Conservation (phyloP, 2,797 vertebrate genomes). For the Monodelphis domestica region DNA sequence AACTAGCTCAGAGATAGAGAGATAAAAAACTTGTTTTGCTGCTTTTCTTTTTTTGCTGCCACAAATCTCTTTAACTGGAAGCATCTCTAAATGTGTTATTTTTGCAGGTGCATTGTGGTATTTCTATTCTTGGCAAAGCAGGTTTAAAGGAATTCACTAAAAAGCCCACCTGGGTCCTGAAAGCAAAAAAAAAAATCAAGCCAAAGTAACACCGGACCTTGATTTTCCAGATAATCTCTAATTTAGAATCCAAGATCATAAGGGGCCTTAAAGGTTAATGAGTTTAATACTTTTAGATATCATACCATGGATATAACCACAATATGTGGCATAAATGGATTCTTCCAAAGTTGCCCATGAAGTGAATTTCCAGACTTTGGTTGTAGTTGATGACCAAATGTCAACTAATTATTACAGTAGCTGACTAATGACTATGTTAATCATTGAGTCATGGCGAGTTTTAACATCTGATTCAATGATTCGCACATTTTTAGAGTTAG, state of each 20-base stretch:
- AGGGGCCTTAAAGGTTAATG: neutral
- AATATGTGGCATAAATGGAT: neutral
- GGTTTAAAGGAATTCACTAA: constrained; percentile 33
- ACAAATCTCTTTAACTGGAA: constrained; percentile 74
- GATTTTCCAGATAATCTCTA: constrained; percentile 14
- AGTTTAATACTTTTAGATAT: neutral
- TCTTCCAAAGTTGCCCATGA: constrained; percentile 20
- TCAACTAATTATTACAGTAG: neutral
- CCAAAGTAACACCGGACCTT: neutral
- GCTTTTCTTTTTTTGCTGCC: constrained; percentile 24
- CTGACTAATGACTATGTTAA: constrained; percentile 4
- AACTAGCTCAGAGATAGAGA: constrained; percentile 52
- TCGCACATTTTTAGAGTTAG: neutral
- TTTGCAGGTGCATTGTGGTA: constrained; percentile 69
- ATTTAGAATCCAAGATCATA: neutral
- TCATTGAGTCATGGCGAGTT: neutral
- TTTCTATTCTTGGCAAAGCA: constrained; percentile 74
- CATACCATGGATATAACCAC: neutral
- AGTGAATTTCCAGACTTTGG: neutral
- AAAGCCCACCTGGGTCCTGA: neutral
- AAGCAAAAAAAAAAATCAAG: neutral
- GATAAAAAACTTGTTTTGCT: neutral
- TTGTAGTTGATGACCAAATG: constrained; percentile 23
- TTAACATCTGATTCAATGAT: neutral
- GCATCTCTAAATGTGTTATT: constrained; percentile 45